Conservation (phyloP, 2,888 invertebrate species). For the Hirtodrosophila trivittata region DNA sequence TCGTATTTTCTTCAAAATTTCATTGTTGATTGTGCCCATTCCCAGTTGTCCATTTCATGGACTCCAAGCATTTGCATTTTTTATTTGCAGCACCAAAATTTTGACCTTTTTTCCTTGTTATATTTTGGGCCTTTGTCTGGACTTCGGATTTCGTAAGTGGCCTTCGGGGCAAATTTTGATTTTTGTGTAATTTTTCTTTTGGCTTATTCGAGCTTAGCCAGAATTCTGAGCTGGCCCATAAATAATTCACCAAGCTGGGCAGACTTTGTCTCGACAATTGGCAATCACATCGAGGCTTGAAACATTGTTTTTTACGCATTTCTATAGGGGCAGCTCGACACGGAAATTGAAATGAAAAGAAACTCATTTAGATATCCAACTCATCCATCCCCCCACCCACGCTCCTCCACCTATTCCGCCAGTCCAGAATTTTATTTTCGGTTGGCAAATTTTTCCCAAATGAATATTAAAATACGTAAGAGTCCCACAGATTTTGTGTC, state of each 20-base stretch:
- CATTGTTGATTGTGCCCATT: slow-evolving; percentile 39
- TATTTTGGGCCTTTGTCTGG: slow-evolving; percentile 16
- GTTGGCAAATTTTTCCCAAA: slow-evolving; percentile 76
- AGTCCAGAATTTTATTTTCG: slow-evolving; percentile 18
- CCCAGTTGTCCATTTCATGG: slow-evolving; percentile 73
- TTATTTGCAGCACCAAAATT: slow-evolving; percentile 48
- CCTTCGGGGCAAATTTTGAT: slow-evolving; percentile 75
- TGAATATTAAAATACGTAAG: slow-evolving; percentile 78
- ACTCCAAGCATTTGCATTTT: slow-evolving; percentile 67
- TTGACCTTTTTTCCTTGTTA: slow-evolving; percentile 37
- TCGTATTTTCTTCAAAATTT: slow-evolving; percentile 7
- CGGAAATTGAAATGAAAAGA: slow-evolving; percentile 73
- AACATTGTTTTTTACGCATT: slow-evolving; percentile 71
- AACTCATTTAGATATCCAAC: slow-evolving; percentile 60
- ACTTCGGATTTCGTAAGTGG: slow-evolving; percentile 57
- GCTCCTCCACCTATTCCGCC: too few relatives aligned
- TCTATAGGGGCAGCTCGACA: slow-evolving; percentile 26
- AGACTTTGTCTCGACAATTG: slow-evolving; percentile 29
- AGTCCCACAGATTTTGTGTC: slow-evolving; percentile 46
- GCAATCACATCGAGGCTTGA: slow-evolving; percentile 42
- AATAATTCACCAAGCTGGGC: slow-evolving; percentile 61
- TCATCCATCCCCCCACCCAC: not conserved
- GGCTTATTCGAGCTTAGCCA: slow-evolving; percentile 48
- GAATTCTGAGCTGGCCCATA: slow-evolving; percentile 48
- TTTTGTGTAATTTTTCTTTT: slow-evolving; percentile 66